Evolutionary conservation across 2,888 invertebrate genomes (phyloP).

Genomic region (Leptinotarsa rubiginosa): DNA sequence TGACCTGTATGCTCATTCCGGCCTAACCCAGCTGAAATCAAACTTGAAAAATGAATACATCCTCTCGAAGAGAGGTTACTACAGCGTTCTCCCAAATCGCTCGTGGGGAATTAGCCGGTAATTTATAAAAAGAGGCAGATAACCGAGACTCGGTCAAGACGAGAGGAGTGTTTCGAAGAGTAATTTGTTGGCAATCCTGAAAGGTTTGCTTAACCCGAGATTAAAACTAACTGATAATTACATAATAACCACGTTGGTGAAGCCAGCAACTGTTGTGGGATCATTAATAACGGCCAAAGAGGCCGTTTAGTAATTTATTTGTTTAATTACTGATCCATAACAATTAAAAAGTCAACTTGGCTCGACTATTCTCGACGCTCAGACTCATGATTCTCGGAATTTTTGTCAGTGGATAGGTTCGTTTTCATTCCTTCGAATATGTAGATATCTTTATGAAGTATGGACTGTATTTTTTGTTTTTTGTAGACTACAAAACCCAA

Average conservation of each 20-base stretch:
- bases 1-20: background rate
- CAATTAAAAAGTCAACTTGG: constrained; percentile 61
- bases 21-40: background rate
- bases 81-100: constrained; percentile 38
- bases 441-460: no score
- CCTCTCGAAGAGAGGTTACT: constrained; percentile 21
- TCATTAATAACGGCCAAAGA: constrained; percentile 66
- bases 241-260: constrained; percentile 67
- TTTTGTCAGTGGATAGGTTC: background rate
- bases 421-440: no score
- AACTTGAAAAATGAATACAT: constrained; percentile 29
- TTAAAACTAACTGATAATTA: constrained; percentile 70
- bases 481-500: no score
- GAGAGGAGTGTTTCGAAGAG: constrained; percentile 58
- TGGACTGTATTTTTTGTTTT: no score
- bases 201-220: constrained; percentile 69
- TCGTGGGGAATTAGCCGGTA: constrained; percentile 53
- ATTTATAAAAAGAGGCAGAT: constrained; percentile 51
- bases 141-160: constrained; percentile 40
- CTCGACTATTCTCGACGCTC: constrained; percentile 45
- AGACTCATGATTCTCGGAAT: constrained; percentile 14
- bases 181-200: constrained; percentile 68
- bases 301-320: constrained; percentile 68
- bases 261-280: constrained; percentile 65
- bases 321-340: constrained; percentile 68